Evolutionary conservation across 2,797 vertebrate species (phyloP).

Genomic region (Tapera naevia): DNA sequence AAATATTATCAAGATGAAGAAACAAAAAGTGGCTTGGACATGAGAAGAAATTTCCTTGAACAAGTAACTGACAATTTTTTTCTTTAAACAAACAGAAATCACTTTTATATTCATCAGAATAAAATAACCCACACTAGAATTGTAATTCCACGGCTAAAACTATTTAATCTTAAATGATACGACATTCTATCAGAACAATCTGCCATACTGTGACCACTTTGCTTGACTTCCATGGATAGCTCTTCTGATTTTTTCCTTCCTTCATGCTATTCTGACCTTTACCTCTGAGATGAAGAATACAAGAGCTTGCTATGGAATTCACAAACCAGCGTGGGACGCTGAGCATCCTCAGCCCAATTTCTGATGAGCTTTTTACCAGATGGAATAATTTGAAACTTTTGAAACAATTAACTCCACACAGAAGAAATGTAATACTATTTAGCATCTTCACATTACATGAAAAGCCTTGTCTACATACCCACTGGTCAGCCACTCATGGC

Average conservation of each 20-base stretch:
- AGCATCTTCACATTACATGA: not conserved
- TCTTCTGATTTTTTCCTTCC: not conserved
- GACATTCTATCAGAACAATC: not conserved
- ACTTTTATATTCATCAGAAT: not conserved
- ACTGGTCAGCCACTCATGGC: not conserved
- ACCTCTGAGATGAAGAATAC: not conserved
- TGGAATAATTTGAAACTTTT: not conserved
- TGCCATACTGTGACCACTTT: not conserved
- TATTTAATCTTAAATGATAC: not conserved
- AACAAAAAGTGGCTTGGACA: not conserved
- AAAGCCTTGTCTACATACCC: not conserved
- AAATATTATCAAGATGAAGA: not conserved
- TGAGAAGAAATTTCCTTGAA: not conserved
- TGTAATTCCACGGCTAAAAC: not conserved
- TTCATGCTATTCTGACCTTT: not conserved
- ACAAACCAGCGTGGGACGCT: not conserved
- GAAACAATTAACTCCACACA: not conserved
- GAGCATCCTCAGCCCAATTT: not conserved
- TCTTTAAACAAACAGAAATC: not conserved
- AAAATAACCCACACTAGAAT: not conserved
- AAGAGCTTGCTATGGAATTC: not conserved
- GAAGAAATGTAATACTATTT: not conserved
- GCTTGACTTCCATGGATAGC: not conserved
- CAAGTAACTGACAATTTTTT: not conserved
- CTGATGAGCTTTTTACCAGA: not conserved